Base-by-base conservation (phyloP, 2,888 invertebrate genomes). In the Brenthis ino region DNA sequence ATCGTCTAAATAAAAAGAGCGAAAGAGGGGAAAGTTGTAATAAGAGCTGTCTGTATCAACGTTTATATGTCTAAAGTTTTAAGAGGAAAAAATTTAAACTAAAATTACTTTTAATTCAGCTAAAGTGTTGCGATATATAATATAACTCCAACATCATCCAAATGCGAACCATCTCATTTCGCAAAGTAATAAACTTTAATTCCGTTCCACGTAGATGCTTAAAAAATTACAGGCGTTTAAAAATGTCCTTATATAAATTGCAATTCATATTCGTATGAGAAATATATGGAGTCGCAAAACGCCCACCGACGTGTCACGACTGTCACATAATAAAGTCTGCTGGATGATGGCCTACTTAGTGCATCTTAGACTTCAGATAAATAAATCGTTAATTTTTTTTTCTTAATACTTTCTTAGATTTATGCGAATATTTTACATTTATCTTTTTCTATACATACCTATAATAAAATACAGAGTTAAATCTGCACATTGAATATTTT, bases 281-380 rank as follows among this genome's bases (percentile, higher is more conserved):
- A 24, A 24, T 55, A 37, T 56, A 64, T 66, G 58, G 48, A 66
- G 63, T 69, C 63, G 33, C 56, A 63, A 69, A 66, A 66, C 57
- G 64, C 55, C 66, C 63, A 65, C 61, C 55, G 58, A 58, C 68
- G 54, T 56, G 60, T 66, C 69, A 51, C 20, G 55, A 66, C 57
- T 66, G 68, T 47, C 71, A 69, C 71, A 3, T 71, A 43, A 64
- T 71, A 71, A 71, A 69, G 58, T 53, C 60, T 11, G 20, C 12
- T 48, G 43, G 28, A 47, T 37, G 71, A 65, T 57, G 57, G 37
- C 54, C 50, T 54, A 37, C 48, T 60, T 51, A 37, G 57, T 8
- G 4, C 14, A n/a, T 33, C 33, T 65, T 57, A 69, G 69, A 66
- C 57, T n/a, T 28, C 3, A 51, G 68, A 65, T 60, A 14, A 54